phyloP scores from a whole-genome alignment of 2,113 vertebrate species.

The Xenopus borealis region DNA sequence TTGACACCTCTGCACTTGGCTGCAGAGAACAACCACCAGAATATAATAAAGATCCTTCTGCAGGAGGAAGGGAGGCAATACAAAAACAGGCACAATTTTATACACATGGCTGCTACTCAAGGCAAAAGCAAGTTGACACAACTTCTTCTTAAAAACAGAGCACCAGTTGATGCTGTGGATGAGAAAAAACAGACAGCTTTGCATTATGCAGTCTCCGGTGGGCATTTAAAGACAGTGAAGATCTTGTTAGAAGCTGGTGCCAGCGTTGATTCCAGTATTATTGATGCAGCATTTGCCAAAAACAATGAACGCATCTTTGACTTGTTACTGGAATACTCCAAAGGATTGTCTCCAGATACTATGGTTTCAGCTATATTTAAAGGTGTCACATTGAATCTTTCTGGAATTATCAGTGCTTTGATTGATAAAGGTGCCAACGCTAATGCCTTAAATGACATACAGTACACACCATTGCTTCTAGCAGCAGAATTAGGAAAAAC shows the following conservation, averaged over 20 bases:
- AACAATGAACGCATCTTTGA: constrained; percentile 57
- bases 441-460: constrained; percentile 55
- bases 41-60: constrained; percentile 56
- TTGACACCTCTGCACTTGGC: constrained; percentile 64
- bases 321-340: constrained; percentile 59
- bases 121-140: constrained; percentile 60
- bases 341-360: constrained; percentile 52
- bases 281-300: constrained; percentile 60
- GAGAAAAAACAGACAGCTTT: constrained; percentile 62
- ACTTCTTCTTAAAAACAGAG: constrained; percentile 61
- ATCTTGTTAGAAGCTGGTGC: constrained; percentile 50
- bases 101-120: constrained; percentile 64
- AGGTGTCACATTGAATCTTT: constrained; percentile 70
- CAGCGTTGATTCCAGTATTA: constrained; percentile 44
- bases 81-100: constrained; percentile 57
- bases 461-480: constrained; percentile 71
- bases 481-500: constrained; percentile 63
- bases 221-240: constrained; percentile 58
- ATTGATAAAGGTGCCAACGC: constrained; percentile 63
- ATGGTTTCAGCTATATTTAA: constrained; percentile 64
- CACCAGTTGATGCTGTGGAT: constrained; percentile 54
- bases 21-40: constrained; percentile 54
- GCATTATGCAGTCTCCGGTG: constrained; percentile 59
- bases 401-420: constrained; percentile 54
- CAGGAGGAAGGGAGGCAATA: constrained; percentile 58